Percentiles rank a stretch among this genome's conserved stretches.
Evolutionary conservation across 2,797 vertebrate genomes (phyloP).

Genomic region (Craterocephalus amniculus): DNA sequence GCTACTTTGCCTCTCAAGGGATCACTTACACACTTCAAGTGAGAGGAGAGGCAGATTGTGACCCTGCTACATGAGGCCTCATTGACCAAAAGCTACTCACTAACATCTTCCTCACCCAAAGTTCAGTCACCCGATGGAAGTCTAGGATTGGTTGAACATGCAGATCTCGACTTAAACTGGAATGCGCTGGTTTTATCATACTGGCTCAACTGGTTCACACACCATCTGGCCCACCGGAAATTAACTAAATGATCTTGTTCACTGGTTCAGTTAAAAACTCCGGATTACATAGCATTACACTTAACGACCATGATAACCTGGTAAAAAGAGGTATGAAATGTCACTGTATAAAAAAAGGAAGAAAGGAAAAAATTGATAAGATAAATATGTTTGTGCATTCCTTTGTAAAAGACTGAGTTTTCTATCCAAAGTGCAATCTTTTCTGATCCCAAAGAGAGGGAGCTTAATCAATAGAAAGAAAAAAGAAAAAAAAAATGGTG

Average conservation of each 20-base stretch:
- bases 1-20: slow-evolving; percentile 69
- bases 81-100: slow-evolving; percentile 77
- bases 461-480: background rate
- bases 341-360: slow-evolving; percentile 38
- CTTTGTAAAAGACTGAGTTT: background rate
- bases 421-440: slow-evolving; percentile 6
- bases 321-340: slow-evolving; percentile 46
- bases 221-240: slow-evolving; percentile 73
- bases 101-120: slow-evolving; percentile 69
- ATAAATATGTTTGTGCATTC: slow-evolving; percentile 12
- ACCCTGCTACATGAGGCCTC: slow-evolving; percentile 74
- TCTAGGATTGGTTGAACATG: slow-evolving; percentile 29
- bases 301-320: slow-evolving; percentile 74
- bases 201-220: slow-evolving; percentile 69
- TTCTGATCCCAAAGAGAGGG: background rate
- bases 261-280: slow-evolving; percentile 78
- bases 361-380: slow-evolving; percentile 47
- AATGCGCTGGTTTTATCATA: slow-evolving; percentile 35
- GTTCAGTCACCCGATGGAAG: slow-evolving; percentile 64
- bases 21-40: slow-evolving; percentile 81
- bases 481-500: too few species aligned
- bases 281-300: slow-evolving; percentile 80
- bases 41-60: slow-evolving; percentile 73
- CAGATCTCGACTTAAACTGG: slow-evolving; percentile 41
- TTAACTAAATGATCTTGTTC: slow-evolving; percentile 81